phyloP scores from a whole-genome alignment of 2,797 vertebrate species.

The Mus minutoides region DNA sequence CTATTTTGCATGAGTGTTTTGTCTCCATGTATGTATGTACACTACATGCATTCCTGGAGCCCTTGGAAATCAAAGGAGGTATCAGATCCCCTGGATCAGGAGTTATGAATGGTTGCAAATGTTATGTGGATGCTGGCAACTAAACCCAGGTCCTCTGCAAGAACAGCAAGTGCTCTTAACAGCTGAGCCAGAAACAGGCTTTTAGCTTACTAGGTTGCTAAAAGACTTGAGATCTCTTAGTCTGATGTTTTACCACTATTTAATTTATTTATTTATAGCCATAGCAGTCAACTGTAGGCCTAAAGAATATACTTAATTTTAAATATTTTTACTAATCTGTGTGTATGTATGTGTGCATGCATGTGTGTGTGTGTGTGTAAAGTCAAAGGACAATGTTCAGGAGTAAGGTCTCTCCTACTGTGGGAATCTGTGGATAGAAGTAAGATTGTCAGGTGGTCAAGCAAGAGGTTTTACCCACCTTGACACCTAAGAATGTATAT shows the following conservation, averaged over 20 bases:
- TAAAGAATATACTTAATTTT: conserved; percentile 15
- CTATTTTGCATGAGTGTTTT: no score
- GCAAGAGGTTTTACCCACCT: background rate
- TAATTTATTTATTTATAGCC: background rate
- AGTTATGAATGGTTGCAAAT: background rate
- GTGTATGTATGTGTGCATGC: background rate
- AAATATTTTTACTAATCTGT: background rate
- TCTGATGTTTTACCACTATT: conserved; percentile 9
- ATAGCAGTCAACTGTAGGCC: conserved; percentile 8
- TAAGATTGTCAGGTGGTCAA: background rate
- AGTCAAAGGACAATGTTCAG: background rate
- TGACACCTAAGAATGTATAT: background rate
- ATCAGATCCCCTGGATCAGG: background rate
- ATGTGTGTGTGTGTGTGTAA: background rate
- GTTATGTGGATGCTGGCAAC: background rate
- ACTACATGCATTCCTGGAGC: background rate
- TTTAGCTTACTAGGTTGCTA: background rate
- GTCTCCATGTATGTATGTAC: background rate
- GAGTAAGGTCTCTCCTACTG: background rate
- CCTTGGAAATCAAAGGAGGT: background rate
- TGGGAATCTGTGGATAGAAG: background rate
- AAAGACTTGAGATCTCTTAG: background rate
- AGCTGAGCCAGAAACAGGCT: background rate
- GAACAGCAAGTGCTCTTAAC: background rate
- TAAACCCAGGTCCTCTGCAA: background rate